Evolutionary conservation across 2,888 invertebrate genomes (phyloP).

Genomic region (Acleris cristana): DNA sequence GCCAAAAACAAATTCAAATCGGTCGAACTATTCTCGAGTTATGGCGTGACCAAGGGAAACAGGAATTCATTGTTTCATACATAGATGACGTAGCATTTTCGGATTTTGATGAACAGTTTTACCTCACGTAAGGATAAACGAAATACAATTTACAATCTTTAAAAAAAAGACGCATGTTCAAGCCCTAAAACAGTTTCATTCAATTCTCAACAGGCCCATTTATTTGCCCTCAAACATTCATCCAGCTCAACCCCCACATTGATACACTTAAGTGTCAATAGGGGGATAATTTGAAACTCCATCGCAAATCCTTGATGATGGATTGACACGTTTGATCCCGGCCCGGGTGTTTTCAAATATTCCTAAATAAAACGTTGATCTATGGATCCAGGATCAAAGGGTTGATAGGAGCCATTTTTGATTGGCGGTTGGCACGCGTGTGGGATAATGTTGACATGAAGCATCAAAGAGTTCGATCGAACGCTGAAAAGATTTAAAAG

Average conservation of each 20-base stretch:
- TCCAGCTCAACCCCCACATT: conserved; percentile 9
- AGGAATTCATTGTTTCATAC: too few species aligned
- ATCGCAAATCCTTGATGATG: conserved; percentile 68
- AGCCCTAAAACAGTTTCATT: not conserved
- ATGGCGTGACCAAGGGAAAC: too few species aligned
- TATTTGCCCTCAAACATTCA: too few species aligned
- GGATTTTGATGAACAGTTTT: too few species aligned
- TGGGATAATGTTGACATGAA: conserved; percentile 31
- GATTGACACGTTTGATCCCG: conserved; percentile 63
- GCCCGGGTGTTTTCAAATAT: conserved; percentile 43
- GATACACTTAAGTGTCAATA: conserved; percentile 52
- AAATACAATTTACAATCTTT: too few species aligned
- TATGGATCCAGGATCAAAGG: conserved; percentile 57
- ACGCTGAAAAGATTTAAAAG: conserved; percentile 29
- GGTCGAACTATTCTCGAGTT: too few species aligned
- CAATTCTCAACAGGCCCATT: too few species aligned
- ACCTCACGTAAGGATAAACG: too few species aligned
- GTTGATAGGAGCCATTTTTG: conserved; percentile 51
- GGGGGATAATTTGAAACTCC: conserved; percentile 60
- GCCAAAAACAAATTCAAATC: too few species aligned
- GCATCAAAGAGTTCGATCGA: conserved; percentile 31
- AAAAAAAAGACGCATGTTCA: too few species aligned
- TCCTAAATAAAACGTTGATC: conserved; percentile 51
- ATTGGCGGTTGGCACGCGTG: conserved; percentile 51
- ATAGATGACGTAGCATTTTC: too few species aligned